A percentile compares a stretch with the other conserved stretches of the same genome.
These are phyloP conservation scores for Eleutherodactylus coqui DNA, from an alignment of 2,797 vertebrate species.

Conservation along the genomic window DNA sequence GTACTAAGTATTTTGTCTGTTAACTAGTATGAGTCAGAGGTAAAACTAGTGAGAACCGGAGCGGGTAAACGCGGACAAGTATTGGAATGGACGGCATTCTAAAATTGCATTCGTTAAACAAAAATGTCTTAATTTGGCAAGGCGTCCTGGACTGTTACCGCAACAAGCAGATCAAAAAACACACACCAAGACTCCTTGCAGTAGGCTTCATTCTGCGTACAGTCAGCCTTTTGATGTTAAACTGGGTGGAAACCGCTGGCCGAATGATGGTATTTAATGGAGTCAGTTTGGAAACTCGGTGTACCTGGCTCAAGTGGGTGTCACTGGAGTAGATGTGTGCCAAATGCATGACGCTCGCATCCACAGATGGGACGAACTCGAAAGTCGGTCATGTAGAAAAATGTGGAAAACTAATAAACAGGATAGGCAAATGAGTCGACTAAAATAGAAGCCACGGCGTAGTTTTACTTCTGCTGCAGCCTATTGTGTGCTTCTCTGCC, in stretches of 20 bases:
- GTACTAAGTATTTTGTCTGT: conserved; percentile 55
- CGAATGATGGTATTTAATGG: neutral
- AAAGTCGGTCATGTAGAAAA: neutral
- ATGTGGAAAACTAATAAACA: neutral
- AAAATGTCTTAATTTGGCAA: conserved; percentile 23
- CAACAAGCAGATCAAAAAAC: conserved; percentile 26
- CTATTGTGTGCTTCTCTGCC: too few relatives aligned
- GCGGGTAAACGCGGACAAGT: conserved; percentile 17
- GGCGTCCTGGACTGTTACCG: conserved; percentile 38
- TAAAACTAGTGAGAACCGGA: conserved; percentile 42
- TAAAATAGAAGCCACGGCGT: too few relatives aligned
- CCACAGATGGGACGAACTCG: neutral
- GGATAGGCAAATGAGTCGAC: neutral
- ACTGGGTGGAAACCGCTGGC: neutral
- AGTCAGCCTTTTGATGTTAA: neutral
- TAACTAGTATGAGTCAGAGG: conserved; percentile 48
- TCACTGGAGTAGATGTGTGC: neutral
- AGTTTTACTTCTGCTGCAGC: too few relatives aligned
- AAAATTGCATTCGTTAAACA: conserved; percentile 22
- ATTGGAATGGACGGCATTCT: conserved; percentile 19
- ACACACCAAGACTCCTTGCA: neutral
- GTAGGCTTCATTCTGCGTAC: neutral
- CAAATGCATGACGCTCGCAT: neutral
- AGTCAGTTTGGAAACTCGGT: neutral
- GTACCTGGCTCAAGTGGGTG: neutral